These are phyloP conservation scores for Solea solea DNA, from an alignment of 2,113 vertebrate genomes.

Conservation along the genomic window DNA sequence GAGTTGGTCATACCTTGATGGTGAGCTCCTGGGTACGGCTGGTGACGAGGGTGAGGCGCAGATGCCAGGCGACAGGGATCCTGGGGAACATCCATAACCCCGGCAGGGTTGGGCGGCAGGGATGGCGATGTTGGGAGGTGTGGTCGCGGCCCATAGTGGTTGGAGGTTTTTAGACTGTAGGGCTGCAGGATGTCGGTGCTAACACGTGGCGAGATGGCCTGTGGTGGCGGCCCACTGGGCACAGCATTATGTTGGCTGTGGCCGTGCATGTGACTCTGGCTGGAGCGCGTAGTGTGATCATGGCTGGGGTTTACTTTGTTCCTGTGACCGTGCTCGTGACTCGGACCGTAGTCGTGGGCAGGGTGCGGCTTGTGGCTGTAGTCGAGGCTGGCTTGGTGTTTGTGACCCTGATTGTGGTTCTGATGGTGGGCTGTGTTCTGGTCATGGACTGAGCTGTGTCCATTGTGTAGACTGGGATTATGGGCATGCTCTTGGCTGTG, in stretches of 20 bases:
- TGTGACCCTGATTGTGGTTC: slow-evolving; percentile 77
- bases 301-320: slow-evolving; percentile 70
- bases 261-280: slow-evolving; percentile 67
- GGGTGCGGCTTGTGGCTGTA: slow-evolving; percentile 75
- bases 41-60: slow-evolving; percentile 77
- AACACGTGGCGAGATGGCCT: slow-evolving; percentile 83
- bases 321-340: slow-evolving; percentile 70
- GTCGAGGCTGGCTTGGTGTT: slow-evolving; percentile 77
- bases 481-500: slow-evolving; percentile 68
- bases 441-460: slow-evolving; percentile 63
- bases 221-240: slow-evolving; percentile 75
- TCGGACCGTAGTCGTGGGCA: slow-evolving; percentile 65
- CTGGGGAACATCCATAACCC: slow-evolving; percentile 78
- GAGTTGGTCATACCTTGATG: slow-evolving; percentile 87
- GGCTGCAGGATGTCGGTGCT: slow-evolving; percentile 83
- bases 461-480: slow-evolving; percentile 71
- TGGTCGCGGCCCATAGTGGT: slow-evolving; percentile 85
- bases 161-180: slow-evolving; percentile 82
- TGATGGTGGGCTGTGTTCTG: slow-evolving; percentile 71
- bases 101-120: slow-evolving; percentile 78
- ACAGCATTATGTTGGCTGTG: slow-evolving; percentile 66
- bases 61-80: slow-evolving; percentile 80
- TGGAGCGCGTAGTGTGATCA: slow-evolving; percentile 62
- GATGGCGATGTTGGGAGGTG: slow-evolving; percentile 82
- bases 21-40: slow-evolving; percentile 74